Base-by-base conservation (phyloP, 1,140 invertebrate genomes). In the Coelopa frigida region DNA sequence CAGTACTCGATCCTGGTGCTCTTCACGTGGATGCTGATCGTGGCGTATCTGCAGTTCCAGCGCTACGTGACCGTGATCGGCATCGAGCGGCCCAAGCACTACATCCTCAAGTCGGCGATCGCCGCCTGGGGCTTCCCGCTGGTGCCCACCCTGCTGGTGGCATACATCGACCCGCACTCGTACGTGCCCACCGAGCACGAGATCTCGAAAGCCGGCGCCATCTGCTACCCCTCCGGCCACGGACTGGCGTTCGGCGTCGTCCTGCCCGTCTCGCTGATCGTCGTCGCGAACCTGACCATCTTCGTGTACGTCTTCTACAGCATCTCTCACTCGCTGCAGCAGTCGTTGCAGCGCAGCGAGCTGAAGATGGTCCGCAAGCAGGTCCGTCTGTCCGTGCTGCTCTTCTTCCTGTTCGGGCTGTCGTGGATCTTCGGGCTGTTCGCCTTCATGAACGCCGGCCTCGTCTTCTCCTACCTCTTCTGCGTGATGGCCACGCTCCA, bases 21-120 rank as follows among this genome's bases (percentile, higher is more conserved):
- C 48, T 82, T 82, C 57, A 74, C 73, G 56, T 82, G 80, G 80
- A 81, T 81, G 78, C 56, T 82, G 26, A 72, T 81, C 14, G 77
- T 80, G 8, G 79, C 78, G 8, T 59, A 75, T 38, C 60, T 81
- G 37, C 80, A 82, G 56, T 82, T 80, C 56, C 72, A 75, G 44
- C 68, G 78, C 36, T 80, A 79, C 46, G 78, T 82, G 0, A 63
- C 70, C 32, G 76, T 81, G 2, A 61, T 81, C 10, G 74, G 77
- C 2, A 70, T 70, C 10, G 61, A 62, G 26, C 62, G 76, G 32
- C 72, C 75, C 4, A 61, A 63, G 2, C 67, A 72, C 48, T 74
- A 75, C 50, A 71, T 78, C 44, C 50, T 74, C 1, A 78, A 73
- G 58, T 70, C 75, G 17, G 70, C 72, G 4, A 42, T 74, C 15